phyloP scores from a whole-genome alignment of 2,797 vertebrate species.

The Sylvilagus floridanus region DNA sequence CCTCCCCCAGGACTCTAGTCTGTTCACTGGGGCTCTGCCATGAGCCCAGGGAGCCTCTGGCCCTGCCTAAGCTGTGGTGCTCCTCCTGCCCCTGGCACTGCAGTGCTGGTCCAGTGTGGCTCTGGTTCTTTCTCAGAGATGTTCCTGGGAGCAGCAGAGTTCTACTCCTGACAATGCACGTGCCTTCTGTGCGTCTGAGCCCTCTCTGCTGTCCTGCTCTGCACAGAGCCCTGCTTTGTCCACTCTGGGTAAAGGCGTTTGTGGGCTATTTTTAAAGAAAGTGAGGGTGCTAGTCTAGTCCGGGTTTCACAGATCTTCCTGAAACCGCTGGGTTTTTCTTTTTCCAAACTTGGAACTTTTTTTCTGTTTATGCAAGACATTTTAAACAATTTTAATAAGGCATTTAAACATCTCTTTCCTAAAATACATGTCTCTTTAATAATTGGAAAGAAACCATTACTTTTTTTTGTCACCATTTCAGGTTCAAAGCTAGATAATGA shows the following conservation, averaged over 20 bases:
- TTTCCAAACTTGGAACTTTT: conserved; percentile 53
- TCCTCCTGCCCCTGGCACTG: not conserved
- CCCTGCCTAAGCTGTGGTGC: too few species aligned
- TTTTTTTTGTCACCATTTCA: conserved; percentile 68
- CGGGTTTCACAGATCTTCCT: conserved; percentile 67
- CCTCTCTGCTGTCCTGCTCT: not conserved
- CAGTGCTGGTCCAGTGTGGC: not conserved
- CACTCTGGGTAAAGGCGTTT: not conserved
- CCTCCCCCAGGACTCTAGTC: too few species aligned
- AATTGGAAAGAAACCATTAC: conserved; percentile 76
- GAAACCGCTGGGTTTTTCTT: not conserved
- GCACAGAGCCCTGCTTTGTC: not conserved
- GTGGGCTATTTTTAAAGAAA: not conserved
- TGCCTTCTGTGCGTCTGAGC: not conserved
- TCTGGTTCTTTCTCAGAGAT: not conserved
- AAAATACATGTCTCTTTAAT: conserved; percentile 76
- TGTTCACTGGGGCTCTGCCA: too few species aligned
- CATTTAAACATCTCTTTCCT: conserved; percentile 72
- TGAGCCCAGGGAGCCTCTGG: too few species aligned
- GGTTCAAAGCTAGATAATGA: conserved; percentile 76
- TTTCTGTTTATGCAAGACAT: conserved; percentile 76
- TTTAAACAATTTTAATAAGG: conserved; percentile 79
- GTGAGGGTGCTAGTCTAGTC: conserved; percentile 68
- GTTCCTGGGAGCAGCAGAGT: not conserved
- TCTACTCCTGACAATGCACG: not conserved